Percentiles rank a stretch among this genome's conserved stretches.
These are phyloP conservation scores for Drosophila virilis DNA, from an alignment of 1,140 invertebrate genomes.

Conservation along the genomic window DNA sequence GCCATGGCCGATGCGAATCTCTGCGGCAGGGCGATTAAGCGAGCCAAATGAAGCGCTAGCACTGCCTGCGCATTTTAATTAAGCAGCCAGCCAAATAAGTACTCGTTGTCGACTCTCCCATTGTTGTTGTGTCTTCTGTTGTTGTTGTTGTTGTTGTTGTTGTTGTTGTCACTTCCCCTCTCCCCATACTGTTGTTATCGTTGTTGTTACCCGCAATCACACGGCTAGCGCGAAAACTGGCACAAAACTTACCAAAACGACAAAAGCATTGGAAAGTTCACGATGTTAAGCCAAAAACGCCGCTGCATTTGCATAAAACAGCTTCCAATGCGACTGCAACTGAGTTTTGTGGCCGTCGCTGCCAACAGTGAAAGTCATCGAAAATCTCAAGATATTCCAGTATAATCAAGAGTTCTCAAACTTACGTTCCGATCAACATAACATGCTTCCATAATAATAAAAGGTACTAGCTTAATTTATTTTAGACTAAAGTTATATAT, in stretches of 20 bases:
- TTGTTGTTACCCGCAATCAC: constrained; percentile 26
- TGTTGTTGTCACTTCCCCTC: constrained; percentile 22
- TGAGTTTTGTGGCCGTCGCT: constrained; percentile 31
- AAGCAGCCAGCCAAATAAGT: constrained; percentile 60
- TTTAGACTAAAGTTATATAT: neutral
- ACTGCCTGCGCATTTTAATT: constrained; percentile 77
- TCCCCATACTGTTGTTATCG: constrained; percentile 2
- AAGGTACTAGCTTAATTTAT: neutral
- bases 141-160: constrained; percentile 28
- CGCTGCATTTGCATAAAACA: constrained; percentile 65
- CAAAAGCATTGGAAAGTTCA: constrained; percentile 47
- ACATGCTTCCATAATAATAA: constrained; percentile 7
- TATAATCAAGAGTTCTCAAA: constrained; percentile 31
- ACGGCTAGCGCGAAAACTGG: constrained; percentile 41
- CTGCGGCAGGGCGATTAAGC: constrained; percentile 62
- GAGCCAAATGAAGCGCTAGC: constrained; percentile 75
- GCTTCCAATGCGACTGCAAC: constrained; percentile 23
- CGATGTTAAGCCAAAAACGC: constrained; percentile 54
- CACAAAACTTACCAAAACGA: constrained; percentile 35
- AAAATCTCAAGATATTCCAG: constrained; percentile 15
- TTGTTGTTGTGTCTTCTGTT: constrained; percentile 17
- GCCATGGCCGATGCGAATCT: constrained; percentile 61
- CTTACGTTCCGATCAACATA: constrained; percentile 10
- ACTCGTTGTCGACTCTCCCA: constrained; percentile 19
- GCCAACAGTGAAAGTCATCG: constrained; percentile 17